These are phyloP conservation scores for Agrochola litura DNA, from an alignment of 2,888 invertebrate genomes.

Conservation along the genomic window DNA sequence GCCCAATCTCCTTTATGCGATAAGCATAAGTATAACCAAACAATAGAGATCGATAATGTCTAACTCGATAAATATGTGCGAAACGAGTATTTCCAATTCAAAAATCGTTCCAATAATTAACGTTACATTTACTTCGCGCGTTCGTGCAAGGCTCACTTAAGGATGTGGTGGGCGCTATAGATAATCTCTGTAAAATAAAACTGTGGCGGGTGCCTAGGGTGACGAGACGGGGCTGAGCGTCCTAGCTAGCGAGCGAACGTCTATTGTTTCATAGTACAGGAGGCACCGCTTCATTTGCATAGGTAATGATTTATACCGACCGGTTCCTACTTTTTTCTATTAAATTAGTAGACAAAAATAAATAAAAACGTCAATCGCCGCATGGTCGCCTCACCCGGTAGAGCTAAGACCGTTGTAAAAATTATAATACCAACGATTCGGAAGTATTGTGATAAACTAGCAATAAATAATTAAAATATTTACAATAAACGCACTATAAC, in stretches of 20 bases:
- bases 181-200: too few relatives aligned
- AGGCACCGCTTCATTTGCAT: neutral
- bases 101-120: neutral
- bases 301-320: neutral
- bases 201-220: neutral
- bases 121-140: neutral
- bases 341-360: neutral
- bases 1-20: neutral
- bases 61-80: too few relatives aligned
- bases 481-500: too few relatives aligned
- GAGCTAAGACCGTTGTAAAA: neutral
- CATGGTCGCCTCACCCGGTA: too few relatives aligned
- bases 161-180: neutral
- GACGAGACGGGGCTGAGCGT: neutral
- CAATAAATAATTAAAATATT: too few relatives aligned
- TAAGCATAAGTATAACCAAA: neutral
- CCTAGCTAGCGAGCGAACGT: conserved; percentile 3
- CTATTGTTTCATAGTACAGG: neutral
- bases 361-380: neutral
- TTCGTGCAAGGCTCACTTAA: neutral
- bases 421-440: neutral
- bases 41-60: neutral
- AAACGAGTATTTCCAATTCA: too few relatives aligned
- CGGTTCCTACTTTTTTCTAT: neutral
- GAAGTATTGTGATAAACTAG: neutral